Percentiles rank a stretch among this genome's conserved stretches.
Evolutionary conservation across 2,888 invertebrate genomes (phyloP).

Genomic region (Hoplodrina ambigua): DNA sequence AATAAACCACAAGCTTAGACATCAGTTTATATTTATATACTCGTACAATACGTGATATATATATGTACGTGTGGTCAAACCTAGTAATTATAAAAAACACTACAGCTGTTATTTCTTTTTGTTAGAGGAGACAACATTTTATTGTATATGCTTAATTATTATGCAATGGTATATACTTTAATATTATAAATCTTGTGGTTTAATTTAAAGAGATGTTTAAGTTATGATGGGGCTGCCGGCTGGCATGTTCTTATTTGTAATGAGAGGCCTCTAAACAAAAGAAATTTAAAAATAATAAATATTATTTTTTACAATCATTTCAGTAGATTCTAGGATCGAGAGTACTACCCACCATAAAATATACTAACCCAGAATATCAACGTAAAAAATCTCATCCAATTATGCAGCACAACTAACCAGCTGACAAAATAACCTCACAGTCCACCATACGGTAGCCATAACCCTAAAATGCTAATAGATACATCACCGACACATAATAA

Average conservation of each 20-base stretch:
- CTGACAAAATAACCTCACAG: conserved; percentile 2
- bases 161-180: too few relatives aligned
- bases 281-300: too few relatives aligned
- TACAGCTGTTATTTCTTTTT: background rate
- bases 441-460: conserved; percentile 11
- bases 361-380: background rate
- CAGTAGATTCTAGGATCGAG: background rate
- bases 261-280: too few relatives aligned
- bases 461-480: conserved; percentile 39
- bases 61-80: too few relatives aligned
- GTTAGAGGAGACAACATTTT: background rate
- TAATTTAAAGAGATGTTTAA: too few relatives aligned
- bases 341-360: background rate
- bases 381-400: background rate
- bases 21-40: too few relatives aligned
- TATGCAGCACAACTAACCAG: background rate
- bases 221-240: too few relatives aligned
- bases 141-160: too few relatives aligned
- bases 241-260: too few relatives aligned
- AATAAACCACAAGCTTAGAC: too few relatives aligned
- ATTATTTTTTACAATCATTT: background rate
- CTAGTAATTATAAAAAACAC: background rate
- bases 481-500: conserved; percentile 41
- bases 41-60: too few relatives aligned
- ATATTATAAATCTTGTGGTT: too few relatives aligned